These are phyloP conservation scores for Stomatorhinus ivindoensis DNA, from an alignment of 2,113 vertebrate species.

Conservation along the genomic window DNA sequence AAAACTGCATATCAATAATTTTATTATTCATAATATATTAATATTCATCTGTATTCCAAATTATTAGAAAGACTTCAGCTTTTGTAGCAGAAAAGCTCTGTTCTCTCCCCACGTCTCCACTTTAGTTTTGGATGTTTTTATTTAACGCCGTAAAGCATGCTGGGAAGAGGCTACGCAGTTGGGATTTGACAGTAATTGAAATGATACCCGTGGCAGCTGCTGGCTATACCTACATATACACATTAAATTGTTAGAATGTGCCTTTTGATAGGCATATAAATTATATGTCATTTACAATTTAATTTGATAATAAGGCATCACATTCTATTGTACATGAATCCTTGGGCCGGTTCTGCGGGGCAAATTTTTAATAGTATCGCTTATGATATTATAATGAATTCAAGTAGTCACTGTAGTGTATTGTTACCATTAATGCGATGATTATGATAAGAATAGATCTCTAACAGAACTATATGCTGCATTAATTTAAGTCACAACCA, in stretches of 20 bases:
- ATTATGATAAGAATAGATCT: background rate
- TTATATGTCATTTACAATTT: slow-evolving; percentile 20
- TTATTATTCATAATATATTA: background rate
- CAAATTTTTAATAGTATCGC: slow-evolving; percentile 12
- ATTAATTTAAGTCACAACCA: slow-evolving; percentile 1
- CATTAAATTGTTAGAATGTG: background rate
- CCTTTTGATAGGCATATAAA: slow-evolving; percentile 9
- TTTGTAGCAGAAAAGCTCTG: background rate
- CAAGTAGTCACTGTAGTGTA: background rate
- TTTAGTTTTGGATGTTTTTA: background rate
- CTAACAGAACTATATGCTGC: background rate
- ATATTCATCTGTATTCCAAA: background rate
- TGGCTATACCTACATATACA: background rate
- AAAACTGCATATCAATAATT: background rate
- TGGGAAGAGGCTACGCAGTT: background rate
- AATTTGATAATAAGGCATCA: background rate
- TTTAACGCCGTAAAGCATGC: background rate
- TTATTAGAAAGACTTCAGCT: background rate
- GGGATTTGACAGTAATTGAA: slow-evolving; percentile 5
- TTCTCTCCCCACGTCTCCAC: background rate
- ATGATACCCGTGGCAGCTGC: slow-evolving; percentile 1
- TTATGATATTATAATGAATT: background rate
- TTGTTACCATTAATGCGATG: background rate
- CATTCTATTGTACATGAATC: background rate
- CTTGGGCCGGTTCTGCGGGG: background rate